A percentile compares a stretch with the other conserved stretches of the same genome.
These are phyloP conservation scores for Pandion haliaetus DNA, from an alignment of 2,113 vertebrate genomes.

Conservation along the genomic window DNA sequence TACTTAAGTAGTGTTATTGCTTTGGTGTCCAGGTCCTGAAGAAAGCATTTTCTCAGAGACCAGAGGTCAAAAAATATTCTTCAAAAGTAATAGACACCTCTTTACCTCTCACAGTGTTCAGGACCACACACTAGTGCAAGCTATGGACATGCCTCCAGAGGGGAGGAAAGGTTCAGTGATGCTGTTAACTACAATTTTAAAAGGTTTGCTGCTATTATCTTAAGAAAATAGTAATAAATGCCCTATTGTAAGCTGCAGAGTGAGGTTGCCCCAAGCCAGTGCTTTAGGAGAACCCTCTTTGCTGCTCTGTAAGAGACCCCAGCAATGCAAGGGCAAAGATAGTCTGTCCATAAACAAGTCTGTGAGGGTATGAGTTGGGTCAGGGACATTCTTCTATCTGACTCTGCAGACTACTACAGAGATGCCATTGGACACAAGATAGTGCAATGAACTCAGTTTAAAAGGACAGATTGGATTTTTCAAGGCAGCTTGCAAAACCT, in stretches of 20 bases:
- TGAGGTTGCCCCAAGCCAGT: background rate
- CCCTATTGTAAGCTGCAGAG: background rate
- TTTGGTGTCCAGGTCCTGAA: background rate
- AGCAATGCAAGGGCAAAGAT: background rate
- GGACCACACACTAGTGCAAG: constrained; percentile 30
- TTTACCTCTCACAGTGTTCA: background rate
- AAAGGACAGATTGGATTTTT: background rate
- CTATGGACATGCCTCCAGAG: background rate
- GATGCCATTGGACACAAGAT: background rate
- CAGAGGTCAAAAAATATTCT: background rate
- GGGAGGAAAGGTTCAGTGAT: background rate
- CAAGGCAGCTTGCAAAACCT: background rate
- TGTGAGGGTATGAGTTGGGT: background rate
- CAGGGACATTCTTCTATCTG: background rate
- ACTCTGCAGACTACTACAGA: background rate
- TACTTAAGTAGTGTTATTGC: background rate
- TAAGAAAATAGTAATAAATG: background rate
- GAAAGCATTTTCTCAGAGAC: background rate
- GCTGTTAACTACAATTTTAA: background rate
- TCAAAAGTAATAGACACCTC: background rate
- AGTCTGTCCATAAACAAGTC: background rate
- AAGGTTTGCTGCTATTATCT: background rate
- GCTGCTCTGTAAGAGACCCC: background rate
- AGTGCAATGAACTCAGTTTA: background rate
- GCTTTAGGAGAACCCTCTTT: background rate